Conservation (phyloP, 2,113 vertebrate species). For the Willisornis vidua region DNA sequence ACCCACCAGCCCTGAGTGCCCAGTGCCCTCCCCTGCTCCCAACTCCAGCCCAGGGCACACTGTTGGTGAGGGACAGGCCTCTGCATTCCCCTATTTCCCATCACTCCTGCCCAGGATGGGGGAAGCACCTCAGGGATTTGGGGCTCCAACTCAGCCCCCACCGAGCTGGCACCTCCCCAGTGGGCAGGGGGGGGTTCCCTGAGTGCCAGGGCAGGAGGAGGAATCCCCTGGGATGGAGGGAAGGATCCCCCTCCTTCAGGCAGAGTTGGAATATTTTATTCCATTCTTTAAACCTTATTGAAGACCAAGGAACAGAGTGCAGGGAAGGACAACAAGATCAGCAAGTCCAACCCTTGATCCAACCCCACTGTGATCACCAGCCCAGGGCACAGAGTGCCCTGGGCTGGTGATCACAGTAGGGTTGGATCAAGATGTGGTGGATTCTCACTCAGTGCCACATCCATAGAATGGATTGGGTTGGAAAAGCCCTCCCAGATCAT, state of each 20-base stretch:
- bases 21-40: background rate
- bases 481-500: no score
- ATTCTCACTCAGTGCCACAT: no score
- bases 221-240: background rate
- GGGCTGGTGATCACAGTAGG: no score
- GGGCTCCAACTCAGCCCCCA: background rate
- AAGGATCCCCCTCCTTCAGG: background rate
- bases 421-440: no score
- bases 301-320: background rate
- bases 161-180: background rate
- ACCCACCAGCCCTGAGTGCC: background rate
- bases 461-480: no score
- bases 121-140: background rate
- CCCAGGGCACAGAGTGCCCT: no score
- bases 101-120: background rate
- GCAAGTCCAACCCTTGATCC: no score
- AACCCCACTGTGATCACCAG: no score
- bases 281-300: background rate
- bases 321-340: background rate
- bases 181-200: background rate
- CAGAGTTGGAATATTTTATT: background rate
- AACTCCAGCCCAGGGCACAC: background rate
- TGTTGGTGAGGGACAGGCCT: background rate
- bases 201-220: background rate
- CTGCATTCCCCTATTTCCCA: background rate